A percentile compares a stretch with the other conserved stretches of the same genome.
Conservation (phyloP, 2,888 invertebrate genomes). For the Hymenopus coronatus region DNA sequence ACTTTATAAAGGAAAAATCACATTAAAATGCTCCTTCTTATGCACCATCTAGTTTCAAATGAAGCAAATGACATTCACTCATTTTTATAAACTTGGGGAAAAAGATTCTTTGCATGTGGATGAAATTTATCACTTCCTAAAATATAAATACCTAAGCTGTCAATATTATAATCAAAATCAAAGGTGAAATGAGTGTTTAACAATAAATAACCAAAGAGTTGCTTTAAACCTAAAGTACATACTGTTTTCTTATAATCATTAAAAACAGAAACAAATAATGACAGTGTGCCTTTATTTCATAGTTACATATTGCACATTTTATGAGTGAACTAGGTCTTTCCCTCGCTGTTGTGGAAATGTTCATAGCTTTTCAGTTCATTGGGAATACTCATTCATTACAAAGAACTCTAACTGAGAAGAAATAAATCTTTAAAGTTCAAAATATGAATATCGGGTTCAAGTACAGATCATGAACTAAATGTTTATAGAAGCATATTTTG, state of each 20-base stretch:
- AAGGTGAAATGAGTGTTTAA: not conserved
- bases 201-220: not conserved
- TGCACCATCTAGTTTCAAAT: not conserved
- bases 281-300: not conserved
- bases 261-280: not conserved
- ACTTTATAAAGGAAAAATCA: slow-evolving; percentile 19
- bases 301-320: slow-evolving; percentile 12
- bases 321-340: not conserved
- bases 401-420: not conserved
- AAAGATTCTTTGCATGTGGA: not conserved
- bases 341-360: not conserved
- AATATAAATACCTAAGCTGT: not conserved
- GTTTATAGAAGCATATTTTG: not conserved
- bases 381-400: not conserved
- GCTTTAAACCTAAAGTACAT: not conserved
- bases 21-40: slow-evolving; percentile 14
- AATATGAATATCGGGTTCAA: not conserved
- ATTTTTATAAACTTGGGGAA: not conserved
- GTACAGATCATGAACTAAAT: not conserved
- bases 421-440: not conserved
- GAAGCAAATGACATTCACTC: slow-evolving; percentile 9
- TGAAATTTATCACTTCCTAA: not conserved
- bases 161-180: not conserved
- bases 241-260: not conserved
- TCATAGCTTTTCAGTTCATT: slow-evolving; percentile 3